Base-by-base conservation (phyloP, 1,140 invertebrate genomes). In the Homalodisca vitripennis region DNA sequence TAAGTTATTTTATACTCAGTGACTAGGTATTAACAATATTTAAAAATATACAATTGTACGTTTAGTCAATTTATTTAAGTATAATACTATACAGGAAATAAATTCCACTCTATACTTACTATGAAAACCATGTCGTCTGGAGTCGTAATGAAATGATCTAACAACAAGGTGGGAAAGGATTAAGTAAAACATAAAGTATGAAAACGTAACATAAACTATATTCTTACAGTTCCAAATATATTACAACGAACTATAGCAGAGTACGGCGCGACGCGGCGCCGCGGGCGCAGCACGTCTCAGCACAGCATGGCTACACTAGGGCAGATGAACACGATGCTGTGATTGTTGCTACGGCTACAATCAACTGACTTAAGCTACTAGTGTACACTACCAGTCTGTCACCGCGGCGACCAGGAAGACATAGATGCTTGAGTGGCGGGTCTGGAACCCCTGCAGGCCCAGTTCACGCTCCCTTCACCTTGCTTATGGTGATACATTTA, bases 351-450 rank as follows among this genome's bases (percentile, higher is more conserved):
- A 41, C 6, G 6, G 34, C 17, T n/a, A n/a, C n/a, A n/a, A n/a
- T n/a, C n/a, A n/a, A n/a, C 34, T 6, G 22, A 60, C 55, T 60
- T 60, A 60, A 24, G 24, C 55, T 60, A 60, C 55, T 24, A 60
- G 55, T 27, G 48, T n/a, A 51, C n/a, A 22, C 48, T 60, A 60
- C 55, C 55, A 60, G 55, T 60, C 55, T 60, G 55, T 30, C 55
- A 26, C 55, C 24, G 24, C 55, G 55, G 24, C 55, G 55, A 60
- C 55, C 57, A 68, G 70, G 70, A 71, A 71, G 70, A 71, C 70
- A 71, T 71, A 71, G 70, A 71, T 71, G 66, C 70, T 71, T 71
- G 70, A 71, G 70, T 71, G 66, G 46, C 26, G 55, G 26, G 26
- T 13, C 55, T 30, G 27, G 6, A 30, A 60, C 14, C 55, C 26